phyloP scores from a whole-genome alignment of 2,113 vertebrate species.

The Microcebus ravelobensis region DNA sequence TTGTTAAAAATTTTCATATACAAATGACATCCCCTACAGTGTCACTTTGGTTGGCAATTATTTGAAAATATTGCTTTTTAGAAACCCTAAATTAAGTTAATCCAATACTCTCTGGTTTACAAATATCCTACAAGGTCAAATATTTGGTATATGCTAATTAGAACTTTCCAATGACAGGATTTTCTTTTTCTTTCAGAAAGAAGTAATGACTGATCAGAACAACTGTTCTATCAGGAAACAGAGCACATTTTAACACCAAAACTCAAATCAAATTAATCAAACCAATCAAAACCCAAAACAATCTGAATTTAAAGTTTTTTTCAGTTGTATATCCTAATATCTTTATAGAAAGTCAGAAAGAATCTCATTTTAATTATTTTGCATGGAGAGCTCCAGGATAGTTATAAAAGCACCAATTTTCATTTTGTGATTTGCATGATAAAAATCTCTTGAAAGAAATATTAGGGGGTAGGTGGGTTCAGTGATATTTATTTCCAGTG shows the following conservation, averaged over 20 bases:
- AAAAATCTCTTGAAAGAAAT: conserved; percentile 65
- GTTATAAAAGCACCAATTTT: conserved; percentile 62
- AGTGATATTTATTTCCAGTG: conserved; percentile 59
- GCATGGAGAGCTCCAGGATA: conserved; percentile 18
- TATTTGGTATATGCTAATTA: conserved; percentile 55
- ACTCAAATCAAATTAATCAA: background rate
- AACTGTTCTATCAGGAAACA: background rate
- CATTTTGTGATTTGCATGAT: conserved; percentile 48
- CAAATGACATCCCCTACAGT: conserved; percentile 75
- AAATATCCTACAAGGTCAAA: conserved; percentile 64
- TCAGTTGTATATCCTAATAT: background rate
- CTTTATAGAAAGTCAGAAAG: conserved; percentile 19
- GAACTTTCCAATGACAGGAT: background rate
- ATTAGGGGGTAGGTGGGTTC: background rate
- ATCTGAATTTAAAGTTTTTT: background rate
- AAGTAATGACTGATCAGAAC: background rate
- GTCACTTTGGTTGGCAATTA: conserved; percentile 80
- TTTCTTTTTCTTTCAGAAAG: background rate
- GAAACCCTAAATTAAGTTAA: conserved; percentile 67
- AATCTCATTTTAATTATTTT: conserved; percentile 36
- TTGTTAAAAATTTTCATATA: conserved; percentile 81
- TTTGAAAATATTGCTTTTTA: conserved; percentile 83
- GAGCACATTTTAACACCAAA: conserved; percentile 36
- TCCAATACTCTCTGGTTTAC: background rate
- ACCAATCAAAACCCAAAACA: background rate